phyloP scores from a whole-genome alignment of 2,797 vertebrate genomes.

The Vespertilio murinus region DNA sequence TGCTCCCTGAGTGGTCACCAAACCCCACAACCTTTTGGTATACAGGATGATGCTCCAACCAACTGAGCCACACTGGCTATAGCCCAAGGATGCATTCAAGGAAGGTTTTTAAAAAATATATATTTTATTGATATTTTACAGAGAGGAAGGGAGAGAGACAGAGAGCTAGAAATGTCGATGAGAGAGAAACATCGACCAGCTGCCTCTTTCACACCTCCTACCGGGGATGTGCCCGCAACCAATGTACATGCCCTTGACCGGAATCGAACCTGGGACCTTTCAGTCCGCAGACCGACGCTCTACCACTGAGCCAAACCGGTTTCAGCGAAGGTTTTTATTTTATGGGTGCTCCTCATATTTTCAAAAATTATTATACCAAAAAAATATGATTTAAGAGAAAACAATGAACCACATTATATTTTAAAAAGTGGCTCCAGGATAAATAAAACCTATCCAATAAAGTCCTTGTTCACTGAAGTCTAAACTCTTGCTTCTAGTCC shows the following conservation, averaged over 20 bases:
- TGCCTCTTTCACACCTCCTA: too few relatives aligned
- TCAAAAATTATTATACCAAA: not conserved
- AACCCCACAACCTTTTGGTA: not conserved
- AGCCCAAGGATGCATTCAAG: too few relatives aligned
- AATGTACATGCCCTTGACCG: too few relatives aligned
- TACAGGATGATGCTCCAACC: not conserved
- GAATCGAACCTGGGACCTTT: too few relatives aligned
- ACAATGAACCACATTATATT: not conserved
- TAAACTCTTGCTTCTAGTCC: not conserved
- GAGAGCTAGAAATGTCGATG: too few relatives aligned
- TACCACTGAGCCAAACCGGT: not conserved
- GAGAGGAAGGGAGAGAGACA: too few relatives aligned
- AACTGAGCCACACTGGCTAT: not conserved
- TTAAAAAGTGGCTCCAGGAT: not conserved
- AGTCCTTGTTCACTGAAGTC: not conserved
- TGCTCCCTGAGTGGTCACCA: not conserved
- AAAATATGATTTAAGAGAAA: constrained; percentile 35
- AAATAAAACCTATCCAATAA: constrained; percentile 3
- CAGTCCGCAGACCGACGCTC: too few relatives aligned
- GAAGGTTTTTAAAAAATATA: too few relatives aligned
- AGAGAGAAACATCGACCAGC: too few relatives aligned
- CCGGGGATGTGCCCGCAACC: too few relatives aligned
- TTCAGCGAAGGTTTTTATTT: not conserved
- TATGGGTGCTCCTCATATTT: not conserved
- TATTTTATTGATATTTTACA: too few relatives aligned